phyloP scores from a whole-genome alignment of 1,140 invertebrate species.

The Oncopeltus fasciatus region DNA sequence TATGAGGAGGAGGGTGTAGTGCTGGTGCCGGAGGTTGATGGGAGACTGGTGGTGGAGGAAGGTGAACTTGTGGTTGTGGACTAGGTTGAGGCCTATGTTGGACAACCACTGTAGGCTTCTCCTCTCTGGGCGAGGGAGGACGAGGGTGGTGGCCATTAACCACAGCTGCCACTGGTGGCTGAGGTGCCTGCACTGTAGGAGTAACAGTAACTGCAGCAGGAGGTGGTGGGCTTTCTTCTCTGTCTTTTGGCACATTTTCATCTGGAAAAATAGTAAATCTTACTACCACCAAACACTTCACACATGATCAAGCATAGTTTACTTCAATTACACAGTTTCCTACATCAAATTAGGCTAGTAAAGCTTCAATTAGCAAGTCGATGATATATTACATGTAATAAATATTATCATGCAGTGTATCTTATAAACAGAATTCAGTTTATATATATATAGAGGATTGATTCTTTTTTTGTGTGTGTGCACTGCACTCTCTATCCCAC shows the following conservation, averaged over 20 bases:
- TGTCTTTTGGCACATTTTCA: not conserved
- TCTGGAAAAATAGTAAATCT: not conserved
- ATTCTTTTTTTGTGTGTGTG: too few species aligned
- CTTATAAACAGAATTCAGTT: too few species aligned
- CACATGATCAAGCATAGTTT: not conserved
- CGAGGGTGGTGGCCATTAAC: constrained; percentile 6
- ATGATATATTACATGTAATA: too few species aligned
- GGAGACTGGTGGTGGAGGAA: constrained; percentile 6
- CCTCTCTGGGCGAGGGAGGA: constrained; percentile 2
- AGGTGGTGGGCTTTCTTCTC: not conserved
- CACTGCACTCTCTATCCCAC: too few species aligned
- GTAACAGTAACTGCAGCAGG: constrained; percentile 8
- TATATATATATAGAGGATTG: too few species aligned
- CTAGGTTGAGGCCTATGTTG: constrained; percentile 4
- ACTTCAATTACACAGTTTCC: not conserved
- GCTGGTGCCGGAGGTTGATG: constrained; percentile 4
- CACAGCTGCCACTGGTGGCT: constrained; percentile 4
- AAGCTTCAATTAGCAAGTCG: too few species aligned
- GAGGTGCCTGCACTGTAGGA: not conserved
- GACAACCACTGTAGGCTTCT: not conserved
- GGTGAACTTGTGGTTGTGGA: not conserved
- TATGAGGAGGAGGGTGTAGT: not conserved
- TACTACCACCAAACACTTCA: too few species aligned
- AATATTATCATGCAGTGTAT: too few species aligned
- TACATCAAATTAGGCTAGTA: too few species aligned